Base-by-base conservation (phyloP, 2,797 vertebrate species). In the Pristis pectinata region DNA sequence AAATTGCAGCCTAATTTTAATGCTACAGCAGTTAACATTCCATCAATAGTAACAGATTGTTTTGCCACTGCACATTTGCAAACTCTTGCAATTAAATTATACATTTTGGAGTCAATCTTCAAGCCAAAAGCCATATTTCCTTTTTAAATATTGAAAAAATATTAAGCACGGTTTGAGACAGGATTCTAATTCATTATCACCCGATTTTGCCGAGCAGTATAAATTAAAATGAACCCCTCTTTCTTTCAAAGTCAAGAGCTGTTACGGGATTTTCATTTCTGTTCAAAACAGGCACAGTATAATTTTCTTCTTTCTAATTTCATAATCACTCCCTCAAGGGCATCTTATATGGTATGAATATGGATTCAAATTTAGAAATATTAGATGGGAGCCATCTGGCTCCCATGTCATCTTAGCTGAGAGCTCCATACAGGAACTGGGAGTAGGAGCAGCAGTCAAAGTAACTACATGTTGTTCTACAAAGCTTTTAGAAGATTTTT, bases 291-390 rank as follows among this genome's bases (percentile, higher is more conserved):
- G 59, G 17, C 59, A 91, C 19, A 44, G 87, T 93, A 70, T 15
- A 53, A 76, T 94, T 30, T 53, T 93, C 67, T 64, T 91, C 87
- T 94, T 76, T 37, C 9, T 94, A 70, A 74, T 53, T 49, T 49
- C 15, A 76, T 30, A 70, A 27, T 76, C 37, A 76, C 92, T 94
- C 44, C 70, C 67, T 74, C 13, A 76, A 53, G 41, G 70, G 22
- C 27, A 76, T 49, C 24, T 94, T n/a, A 94, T 9, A 17, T 15
- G 22, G 17, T 34, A 94, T 30, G 17, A 74, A 94, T 94, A 76
- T 34, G 92, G 67, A 30, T 27, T 34, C 70, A 94, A 94, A 76
- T 94, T 94, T 74, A 53, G 92, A 94, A 76, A 34, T 94, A 74
- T n/a, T 94, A 76, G 44, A 53, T 10, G 13, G 44, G 37, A 93